Base-by-base conservation (phyloP, 2,797 vertebrate genomes). In the Molothrus aeneus region DNA sequence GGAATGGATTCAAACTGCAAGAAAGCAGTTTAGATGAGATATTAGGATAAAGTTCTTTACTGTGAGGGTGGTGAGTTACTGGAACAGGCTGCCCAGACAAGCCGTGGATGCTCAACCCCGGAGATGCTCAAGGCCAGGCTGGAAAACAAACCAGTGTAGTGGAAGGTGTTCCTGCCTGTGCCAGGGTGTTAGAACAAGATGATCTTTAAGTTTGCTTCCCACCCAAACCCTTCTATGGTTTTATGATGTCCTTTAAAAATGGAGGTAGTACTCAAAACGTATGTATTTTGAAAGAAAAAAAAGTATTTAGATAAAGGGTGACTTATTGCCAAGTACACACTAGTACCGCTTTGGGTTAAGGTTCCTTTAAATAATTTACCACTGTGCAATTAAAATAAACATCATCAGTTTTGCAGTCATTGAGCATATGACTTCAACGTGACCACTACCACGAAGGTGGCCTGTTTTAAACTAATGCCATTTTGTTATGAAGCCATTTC, bases 161-260 rank as follows among this genome's bases (percentile, higher is more conserved):
- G 11, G 57, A 36, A 64, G 11, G 3, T 22, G 28, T 2, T 14
- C n/a, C 16, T 42, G 48, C 13, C 28, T 0, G 0, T 29, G 19
- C 13, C 64, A 43, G 13, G 22, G 7, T 6, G 14, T 18, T 26
- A 54, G 24, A 75, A 70, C 17, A 45, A 51, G 24, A 43, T 29
- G 6, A 50, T 9, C 18, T 48, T 64, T 43, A 57, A 56, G 43
- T 10, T 11, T 0, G 1, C 14, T 64, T 71, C 32, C 50, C 48
- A 57, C 26, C 7, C 18, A 56, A 45, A 54, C 3, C 7, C 4
- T 48, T 32, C 31, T 12, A n/a, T 4, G 6, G 38, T 64, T 70
- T 31, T 42, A 6, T 8, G 10, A 42, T 22, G 70, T 79, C 25
- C 42, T 56, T 42, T 32, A 42, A 71, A 78, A 64, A 22, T 4